These are phyloP conservation scores for Cryptocheilus praepositus DNA, from an alignment of 2,888 invertebrate genomes.

Conservation along the genomic window DNA sequence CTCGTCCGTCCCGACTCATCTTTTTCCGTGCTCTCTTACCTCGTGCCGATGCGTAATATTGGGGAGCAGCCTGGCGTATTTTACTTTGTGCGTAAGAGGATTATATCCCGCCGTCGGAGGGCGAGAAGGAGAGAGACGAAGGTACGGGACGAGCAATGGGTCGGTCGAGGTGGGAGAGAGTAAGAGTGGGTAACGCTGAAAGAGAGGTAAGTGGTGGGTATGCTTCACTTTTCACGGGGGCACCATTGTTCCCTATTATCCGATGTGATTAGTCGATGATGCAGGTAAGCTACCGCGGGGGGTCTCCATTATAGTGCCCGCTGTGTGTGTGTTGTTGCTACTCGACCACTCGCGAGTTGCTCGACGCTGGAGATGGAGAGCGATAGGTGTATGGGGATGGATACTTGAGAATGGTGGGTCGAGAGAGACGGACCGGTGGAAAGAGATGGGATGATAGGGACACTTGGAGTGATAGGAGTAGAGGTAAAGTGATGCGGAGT, in stretches of 20 bases:
- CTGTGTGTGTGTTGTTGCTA: conserved; percentile 14
- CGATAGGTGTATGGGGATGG: conserved; percentile 30
- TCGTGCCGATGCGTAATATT: conserved; percentile 50
- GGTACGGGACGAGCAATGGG: conserved; percentile 4
- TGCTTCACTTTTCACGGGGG: conserved; percentile 72
- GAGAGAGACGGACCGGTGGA: background rate
- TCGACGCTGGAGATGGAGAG: conserved; percentile 14
- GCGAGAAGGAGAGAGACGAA: conserved; percentile 14
- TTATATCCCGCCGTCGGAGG: conserved; percentile 60
- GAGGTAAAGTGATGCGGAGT: too few relatives aligned
- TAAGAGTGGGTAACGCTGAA: conserved; percentile 21
- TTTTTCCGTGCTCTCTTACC: conserved; percentile 10
- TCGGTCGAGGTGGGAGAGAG: background rate
- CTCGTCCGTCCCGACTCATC: conserved; percentile 8
- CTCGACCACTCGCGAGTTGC: conserved; percentile 54
- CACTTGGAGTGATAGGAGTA: too few relatives aligned
- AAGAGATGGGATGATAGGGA: too few relatives aligned
- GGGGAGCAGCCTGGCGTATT: conserved; percentile 58
- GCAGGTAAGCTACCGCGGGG: conserved; percentile 75
- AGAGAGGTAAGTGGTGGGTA: conserved; percentile 66
- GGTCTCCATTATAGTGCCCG: conserved; percentile 67
- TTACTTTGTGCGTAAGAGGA: conserved; percentile 74
- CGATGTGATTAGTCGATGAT: conserved; percentile 75
- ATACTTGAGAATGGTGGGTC: conserved; percentile 21
- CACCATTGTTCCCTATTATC: conserved; percentile 72